Evolutionary conservation across 2,113 vertebrate genomes (phyloP).

Genomic region (Xiphophorus couchianus): DNA sequence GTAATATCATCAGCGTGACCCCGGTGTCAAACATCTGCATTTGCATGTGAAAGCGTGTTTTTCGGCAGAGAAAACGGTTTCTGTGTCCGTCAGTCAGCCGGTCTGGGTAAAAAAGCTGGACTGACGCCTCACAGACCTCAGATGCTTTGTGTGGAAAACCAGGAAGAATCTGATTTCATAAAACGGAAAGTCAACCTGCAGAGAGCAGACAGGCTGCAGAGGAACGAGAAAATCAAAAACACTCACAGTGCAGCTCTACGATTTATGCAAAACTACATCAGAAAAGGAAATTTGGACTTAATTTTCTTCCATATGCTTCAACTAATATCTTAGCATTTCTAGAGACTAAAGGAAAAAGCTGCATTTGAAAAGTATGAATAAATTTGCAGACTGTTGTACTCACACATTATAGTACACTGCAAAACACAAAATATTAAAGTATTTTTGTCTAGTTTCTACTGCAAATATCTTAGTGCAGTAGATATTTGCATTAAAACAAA

Average conservation of each 20-base stretch:
- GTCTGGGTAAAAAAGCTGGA: conserved; percentile 46
- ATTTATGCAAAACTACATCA: neutral
- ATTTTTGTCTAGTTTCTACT: neutral
- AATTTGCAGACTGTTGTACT: neutral
- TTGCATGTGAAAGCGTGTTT: conserved; percentile 50
- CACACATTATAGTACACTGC: neutral
- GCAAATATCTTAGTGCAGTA: too few relatives aligned
- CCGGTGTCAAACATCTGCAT: conserved; percentile 10
- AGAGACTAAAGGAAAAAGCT: neutral
- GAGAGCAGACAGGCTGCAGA: neutral
- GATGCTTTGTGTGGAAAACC: conserved; percentile 42
- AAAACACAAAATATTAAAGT: too few relatives aligned
- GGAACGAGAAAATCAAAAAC: neutral
- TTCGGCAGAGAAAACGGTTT: conserved; percentile 34
- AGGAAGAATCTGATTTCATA: conserved; percentile 63
- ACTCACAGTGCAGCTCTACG: too few relatives aligned
- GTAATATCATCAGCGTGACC: conserved; percentile 1
- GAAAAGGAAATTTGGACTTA: too few relatives aligned
- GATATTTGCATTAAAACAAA: too few relatives aligned
- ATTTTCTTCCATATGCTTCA: too few relatives aligned
- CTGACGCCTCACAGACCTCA: conserved; percentile 36
- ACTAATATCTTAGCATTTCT: neutral
- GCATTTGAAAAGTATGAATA: neutral
- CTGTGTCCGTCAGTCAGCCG: conserved; percentile 30
- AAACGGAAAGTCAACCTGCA: conserved; percentile 44